These are phyloP conservation scores for Mellivora capensis DNA, from an alignment of 2,113 vertebrate species.

Conservation along the genomic window DNA sequence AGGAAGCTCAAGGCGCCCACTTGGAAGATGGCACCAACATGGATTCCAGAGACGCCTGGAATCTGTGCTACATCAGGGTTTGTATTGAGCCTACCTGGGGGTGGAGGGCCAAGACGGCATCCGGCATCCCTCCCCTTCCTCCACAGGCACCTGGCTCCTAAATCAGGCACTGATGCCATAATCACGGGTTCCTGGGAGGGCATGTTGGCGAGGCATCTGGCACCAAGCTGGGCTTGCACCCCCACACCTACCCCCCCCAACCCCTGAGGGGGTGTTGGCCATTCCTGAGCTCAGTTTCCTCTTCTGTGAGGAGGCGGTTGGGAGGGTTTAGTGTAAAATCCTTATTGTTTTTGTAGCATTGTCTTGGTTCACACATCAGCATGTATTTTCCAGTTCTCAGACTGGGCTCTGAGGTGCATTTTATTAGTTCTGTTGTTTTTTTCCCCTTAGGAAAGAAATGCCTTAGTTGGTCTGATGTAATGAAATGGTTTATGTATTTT, in stretches of 20 bases:
- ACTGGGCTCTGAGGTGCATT: not conserved
- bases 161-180: fast-evolving
- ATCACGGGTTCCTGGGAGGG: not conserved
- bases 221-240: fast-evolving
- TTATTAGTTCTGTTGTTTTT: not conserved
- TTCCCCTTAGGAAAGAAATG: not conserved
- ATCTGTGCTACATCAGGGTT: not conserved
- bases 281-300: not conserved
- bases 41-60: not conserved
- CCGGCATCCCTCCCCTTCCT: not conserved
- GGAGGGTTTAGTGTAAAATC: not conserved
- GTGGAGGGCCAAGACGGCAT: not conserved
- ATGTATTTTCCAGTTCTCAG: not conserved
- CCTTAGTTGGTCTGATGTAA: constrained; percentile 8
- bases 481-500: constrained; percentile 41
- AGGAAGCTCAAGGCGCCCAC: not conserved
- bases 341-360: not conserved
- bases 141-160: not conserved
- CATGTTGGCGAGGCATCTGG: fast-evolving
- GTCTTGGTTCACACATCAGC: not conserved
- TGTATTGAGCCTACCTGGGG: not conserved
- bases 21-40: fast-evolving
- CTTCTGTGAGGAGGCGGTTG: not conserved
- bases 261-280: fast-evolving
- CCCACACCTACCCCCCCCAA: not conserved